Conservation (phyloP, 2,797 vertebrate species). For the Vireo griseus region DNA sequence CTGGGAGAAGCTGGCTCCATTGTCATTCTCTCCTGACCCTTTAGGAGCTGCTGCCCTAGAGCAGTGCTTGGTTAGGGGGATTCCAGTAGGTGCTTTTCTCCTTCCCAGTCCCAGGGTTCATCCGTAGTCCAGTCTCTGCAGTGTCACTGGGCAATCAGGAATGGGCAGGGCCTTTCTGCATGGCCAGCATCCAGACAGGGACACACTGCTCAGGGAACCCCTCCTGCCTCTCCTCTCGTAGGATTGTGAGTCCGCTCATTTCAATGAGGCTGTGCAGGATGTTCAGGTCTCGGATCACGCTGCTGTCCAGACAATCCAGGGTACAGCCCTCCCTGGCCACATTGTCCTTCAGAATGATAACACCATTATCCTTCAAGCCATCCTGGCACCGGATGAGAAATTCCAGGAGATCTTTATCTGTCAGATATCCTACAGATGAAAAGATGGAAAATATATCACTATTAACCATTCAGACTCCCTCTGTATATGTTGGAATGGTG, state of each 20-base stretch:
- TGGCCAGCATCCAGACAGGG: conserved; percentile 92
- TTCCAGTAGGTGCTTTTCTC: neutral
- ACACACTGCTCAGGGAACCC: conserved; percentile 89
- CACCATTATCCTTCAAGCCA: conserved; percentile 84
- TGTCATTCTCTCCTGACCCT: neutral
- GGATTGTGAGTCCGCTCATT: conserved; percentile 83
- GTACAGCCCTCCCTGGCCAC: conserved; percentile 90
- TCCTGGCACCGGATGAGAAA: conserved; percentile 86
- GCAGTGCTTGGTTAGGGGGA: neutral
- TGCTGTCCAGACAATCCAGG: conserved; percentile 89
- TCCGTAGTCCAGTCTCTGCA: neutral
- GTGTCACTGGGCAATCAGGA: neutral
- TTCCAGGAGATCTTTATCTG: conserved; percentile 89
- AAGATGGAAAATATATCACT: neutral
- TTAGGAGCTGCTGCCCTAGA: neutral
- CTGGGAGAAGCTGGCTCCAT: neutral
- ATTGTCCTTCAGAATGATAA: conserved; percentile 93
- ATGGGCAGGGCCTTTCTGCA: conserved; percentile 66
- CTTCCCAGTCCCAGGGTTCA: neutral
- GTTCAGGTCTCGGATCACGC: conserved; percentile 89
- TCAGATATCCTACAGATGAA: conserved; percentile 83
- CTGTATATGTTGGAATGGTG: neutral
- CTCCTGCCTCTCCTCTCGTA: conserved; percentile 83
- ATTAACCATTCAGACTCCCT: neutral
- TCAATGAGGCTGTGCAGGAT: conserved; percentile 84